These are phyloP conservation scores for Sphaerophoria rueppellii DNA, from an alignment of 2,888 invertebrate genomes.

Conservation along the genomic window DNA sequence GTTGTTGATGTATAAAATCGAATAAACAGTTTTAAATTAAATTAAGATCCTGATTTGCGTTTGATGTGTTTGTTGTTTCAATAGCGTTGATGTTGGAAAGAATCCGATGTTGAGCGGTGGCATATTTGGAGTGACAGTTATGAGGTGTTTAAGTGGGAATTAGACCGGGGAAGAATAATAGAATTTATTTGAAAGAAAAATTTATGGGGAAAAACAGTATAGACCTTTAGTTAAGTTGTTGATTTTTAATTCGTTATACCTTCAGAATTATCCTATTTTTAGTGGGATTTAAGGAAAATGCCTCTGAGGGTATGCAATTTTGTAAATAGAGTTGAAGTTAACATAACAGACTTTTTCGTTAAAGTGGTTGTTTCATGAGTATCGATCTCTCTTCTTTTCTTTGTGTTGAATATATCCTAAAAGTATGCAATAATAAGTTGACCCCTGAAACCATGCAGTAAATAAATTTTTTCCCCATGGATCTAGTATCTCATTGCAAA, in stretches of 20 bases:
- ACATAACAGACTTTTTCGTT: too few species aligned
- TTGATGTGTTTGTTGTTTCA: constrained; percentile 51
- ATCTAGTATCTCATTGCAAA: too few species aligned
- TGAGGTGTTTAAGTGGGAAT: constrained; percentile 70
- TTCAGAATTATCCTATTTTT: too few species aligned
- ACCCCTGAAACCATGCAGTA: too few species aligned
- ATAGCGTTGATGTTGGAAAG: constrained; percentile 62
- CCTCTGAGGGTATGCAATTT: not conserved
- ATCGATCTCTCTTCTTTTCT: too few species aligned
- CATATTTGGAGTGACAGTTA: constrained; percentile 66
- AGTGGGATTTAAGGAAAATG: not conserved
- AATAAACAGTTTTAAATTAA: constrained; percentile 51
- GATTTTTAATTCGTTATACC: too few species aligned
- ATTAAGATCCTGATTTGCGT: constrained; percentile 63
- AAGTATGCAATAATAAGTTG: too few species aligned
- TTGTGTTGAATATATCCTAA: too few species aligned
- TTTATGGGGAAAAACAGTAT: not conserved
- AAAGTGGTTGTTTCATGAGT: too few species aligned
- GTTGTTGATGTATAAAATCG: constrained; percentile 32
- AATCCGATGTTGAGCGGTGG: constrained; percentile 53
- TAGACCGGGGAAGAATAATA: constrained; percentile 24
- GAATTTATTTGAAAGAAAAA: not conserved
- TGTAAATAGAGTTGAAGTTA: too few species aligned
- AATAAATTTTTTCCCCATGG: too few species aligned
- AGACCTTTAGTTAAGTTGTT: not conserved